Evolutionary conservation across 2,888 invertebrate genomes (phyloP).

Genomic region (Pantelozetes paolii): DNA sequence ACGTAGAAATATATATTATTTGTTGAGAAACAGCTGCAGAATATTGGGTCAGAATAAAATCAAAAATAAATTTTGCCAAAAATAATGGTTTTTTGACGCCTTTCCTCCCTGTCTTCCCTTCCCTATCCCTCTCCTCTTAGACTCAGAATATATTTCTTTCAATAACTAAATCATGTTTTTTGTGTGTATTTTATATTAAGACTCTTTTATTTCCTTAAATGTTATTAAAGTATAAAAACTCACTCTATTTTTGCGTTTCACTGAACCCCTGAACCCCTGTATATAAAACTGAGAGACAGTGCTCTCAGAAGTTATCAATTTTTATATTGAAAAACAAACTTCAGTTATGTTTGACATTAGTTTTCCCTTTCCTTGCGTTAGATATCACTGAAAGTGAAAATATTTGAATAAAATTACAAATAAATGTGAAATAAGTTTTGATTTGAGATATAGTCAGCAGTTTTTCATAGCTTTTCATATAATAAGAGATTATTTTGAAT

Average conservation of each 20-base stretch:
- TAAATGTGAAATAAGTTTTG: no score
- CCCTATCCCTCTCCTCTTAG: no score
- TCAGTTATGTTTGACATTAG: conserved; percentile 8
- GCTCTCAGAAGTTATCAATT: conserved; percentile 13
- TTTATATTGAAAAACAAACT: neutral
- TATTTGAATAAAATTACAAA: no score
- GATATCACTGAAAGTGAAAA: no score
- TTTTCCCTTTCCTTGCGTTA: neutral
- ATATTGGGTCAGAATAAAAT: neutral
- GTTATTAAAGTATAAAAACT: neutral
- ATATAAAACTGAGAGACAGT: neutral
- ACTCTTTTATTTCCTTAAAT: conserved; percentile 22
- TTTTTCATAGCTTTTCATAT: no score
- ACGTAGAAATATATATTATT: neutral
- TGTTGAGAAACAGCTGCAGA: conserved; percentile 8
- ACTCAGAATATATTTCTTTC: neutral
- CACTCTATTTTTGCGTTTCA: neutral
- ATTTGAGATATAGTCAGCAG: no score
- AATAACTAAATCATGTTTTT: conserved; percentile 9
- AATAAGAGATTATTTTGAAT: no score
- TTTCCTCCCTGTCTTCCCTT: no score
- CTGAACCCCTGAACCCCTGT: neutral
- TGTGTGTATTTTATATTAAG: neutral
- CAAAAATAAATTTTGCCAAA: conserved; percentile 19
- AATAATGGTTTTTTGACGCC: conserved; percentile 12